These are phyloP conservation scores for Rutpela maculata DNA, from an alignment of 2,888 invertebrate genomes.

Conservation along the genomic window DNA sequence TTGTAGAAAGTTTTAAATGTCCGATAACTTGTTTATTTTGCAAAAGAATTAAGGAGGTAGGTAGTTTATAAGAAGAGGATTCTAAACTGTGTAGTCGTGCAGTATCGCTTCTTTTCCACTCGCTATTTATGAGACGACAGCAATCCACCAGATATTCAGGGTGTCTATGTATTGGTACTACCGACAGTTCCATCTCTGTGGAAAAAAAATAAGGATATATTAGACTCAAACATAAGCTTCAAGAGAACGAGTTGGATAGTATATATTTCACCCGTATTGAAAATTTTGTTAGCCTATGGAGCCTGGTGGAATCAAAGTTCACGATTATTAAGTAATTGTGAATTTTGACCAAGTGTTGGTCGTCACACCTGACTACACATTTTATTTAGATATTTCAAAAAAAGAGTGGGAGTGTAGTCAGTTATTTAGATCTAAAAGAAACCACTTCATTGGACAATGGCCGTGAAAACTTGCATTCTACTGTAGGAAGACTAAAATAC, in stretches of 20 bases:
- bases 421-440: too few species aligned
- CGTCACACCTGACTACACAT: too few species aligned
- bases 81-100: conserved; percentile 86
- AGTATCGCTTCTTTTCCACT: conserved; percentile 90
- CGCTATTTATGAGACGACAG: conserved; percentile 87
- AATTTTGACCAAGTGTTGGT: too few species aligned
- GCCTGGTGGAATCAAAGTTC: too few species aligned
- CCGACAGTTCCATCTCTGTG: conserved; percentile 66
- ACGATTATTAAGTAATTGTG: too few species aligned
- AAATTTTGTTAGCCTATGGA: neutral
- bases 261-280: neutral
- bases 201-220: conserved; percentile 17
- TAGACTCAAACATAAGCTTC: neutral
- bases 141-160: conserved; percentile 84
- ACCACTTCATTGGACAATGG: too few species aligned
- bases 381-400: too few species aligned
- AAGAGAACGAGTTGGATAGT: neutral
- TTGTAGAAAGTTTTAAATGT: conserved; percentile 86
- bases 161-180: conserved; percentile 84
- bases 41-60: conserved; percentile 83
- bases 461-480: too few species aligned
- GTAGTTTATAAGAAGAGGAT: conserved; percentile 83
- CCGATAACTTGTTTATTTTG: conserved; percentile 80
- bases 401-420: too few species aligned
- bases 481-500: too few species aligned